These are phyloP conservation scores for Drosophila ustulata DNA, from an alignment of 2,888 invertebrate species.

Conservation along the genomic window DNA sequence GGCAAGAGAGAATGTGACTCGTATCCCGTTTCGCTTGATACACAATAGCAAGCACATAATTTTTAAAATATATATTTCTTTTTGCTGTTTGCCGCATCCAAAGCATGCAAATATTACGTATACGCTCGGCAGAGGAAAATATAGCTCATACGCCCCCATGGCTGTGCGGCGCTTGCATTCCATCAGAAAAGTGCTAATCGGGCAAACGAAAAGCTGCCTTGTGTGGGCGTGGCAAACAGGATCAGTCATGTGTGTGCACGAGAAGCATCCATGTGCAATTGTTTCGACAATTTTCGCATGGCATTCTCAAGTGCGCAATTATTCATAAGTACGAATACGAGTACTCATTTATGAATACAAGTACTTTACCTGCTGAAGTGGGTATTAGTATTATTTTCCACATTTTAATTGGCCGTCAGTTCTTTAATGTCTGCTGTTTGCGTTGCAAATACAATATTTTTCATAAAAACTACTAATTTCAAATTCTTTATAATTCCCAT, in stretches of 20 bases:
- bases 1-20: neutral
- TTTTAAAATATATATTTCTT: constrained; percentile 25
- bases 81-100: constrained; percentile 16
- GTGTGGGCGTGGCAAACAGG: constrained; percentile 2
- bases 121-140: constrained; percentile 11
- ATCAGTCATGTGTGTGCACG: constrained; percentile 32
- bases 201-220: constrained; percentile 2
- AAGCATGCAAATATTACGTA: constrained; percentile 23
- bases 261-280: constrained; percentile 35
- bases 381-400: neutral
- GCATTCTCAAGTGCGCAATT: constrained; percentile 18
- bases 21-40: neutral
- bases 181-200: constrained; percentile 17
- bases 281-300: constrained; percentile 6
- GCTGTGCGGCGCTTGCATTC: neutral
- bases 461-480: neutral
- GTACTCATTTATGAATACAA: constrained; percentile 14
- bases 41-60: constrained; percentile 36
- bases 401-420: neutral
- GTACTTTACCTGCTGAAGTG: neutral
- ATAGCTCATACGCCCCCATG: constrained; percentile 16
- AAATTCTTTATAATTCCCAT: neutral
- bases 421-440: neutral
- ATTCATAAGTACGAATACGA: constrained; percentile 14
- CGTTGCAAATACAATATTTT: no score